A percentile compares a stretch with the other conserved stretches of the same genome.
Conservation (phyloP, 2,113 vertebrate species). For the Noctilio leporinus region DNA sequence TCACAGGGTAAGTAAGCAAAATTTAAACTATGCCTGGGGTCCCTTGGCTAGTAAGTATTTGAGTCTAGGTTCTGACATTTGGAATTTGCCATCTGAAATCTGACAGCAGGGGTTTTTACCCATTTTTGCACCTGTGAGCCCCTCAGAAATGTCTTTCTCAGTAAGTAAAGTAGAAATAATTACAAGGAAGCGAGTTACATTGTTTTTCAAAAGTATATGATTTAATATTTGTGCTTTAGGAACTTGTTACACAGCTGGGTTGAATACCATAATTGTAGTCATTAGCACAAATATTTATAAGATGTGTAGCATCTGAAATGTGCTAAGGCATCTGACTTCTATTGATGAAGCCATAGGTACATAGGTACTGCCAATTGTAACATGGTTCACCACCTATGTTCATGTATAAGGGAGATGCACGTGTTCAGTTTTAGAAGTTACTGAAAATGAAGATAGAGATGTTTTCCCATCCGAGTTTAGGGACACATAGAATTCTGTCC, state of each 20-base stretch:
- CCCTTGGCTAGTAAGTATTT: not conserved
- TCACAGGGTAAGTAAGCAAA: not conserved
- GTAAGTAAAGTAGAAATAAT: not conserved
- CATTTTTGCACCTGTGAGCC: not conserved
- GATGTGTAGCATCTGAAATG: not conserved
- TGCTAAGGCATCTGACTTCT: not conserved
- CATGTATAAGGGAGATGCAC: not conserved
- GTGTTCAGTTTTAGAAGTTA: not conserved
- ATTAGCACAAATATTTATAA: not conserved
- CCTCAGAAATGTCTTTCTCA: not conserved
- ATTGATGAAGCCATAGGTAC: not conserved
- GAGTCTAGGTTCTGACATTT: not conserved
- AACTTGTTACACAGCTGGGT: not conserved
- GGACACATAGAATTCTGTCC: not conserved
- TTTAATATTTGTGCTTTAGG: constrained; percentile 24
- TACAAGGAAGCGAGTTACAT: not conserved
- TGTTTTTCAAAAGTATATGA: not conserved
- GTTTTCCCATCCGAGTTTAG: not conserved
- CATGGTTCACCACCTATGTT: not conserved
- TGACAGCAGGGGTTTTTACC: not conserved
- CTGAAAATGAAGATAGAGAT: not conserved
- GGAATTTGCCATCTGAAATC: not conserved
- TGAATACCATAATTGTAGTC: not conserved
- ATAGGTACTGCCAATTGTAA: not conserved
- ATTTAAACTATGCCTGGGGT: not conserved